phyloP scores from a whole-genome alignment of 2,888 invertebrate genomes.

The Lypha dubia region DNA sequence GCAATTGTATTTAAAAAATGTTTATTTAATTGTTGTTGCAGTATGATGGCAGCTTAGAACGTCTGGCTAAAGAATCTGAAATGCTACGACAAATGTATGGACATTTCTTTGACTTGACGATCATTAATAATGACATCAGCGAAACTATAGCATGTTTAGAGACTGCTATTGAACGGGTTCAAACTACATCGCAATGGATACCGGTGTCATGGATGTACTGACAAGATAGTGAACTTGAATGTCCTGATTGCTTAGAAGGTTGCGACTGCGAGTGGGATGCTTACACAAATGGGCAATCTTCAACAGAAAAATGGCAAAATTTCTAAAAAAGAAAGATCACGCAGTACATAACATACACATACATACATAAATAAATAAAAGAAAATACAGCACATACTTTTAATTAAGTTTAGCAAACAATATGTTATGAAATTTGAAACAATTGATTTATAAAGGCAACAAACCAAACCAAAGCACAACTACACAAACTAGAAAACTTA shows the following conservation, averaged over 20 bases:
- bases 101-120: slow-evolving; percentile 98
- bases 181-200: slow-evolving; percentile 97
- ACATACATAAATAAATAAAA: slow-evolving; percentile 69
- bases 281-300: slow-evolving; percentile 79
- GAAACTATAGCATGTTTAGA: slow-evolving; percentile 97
- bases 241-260: slow-evolving; percentile 83
- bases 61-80: slow-evolving; percentile 97
- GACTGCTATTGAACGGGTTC: slow-evolving; percentile 94
- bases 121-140: slow-evolving; percentile 99
- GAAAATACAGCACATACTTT: slow-evolving; percentile 74
- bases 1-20: background rate
- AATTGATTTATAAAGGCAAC: slow-evolving; percentile 73
- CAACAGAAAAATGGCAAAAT: slow-evolving; percentile 78
- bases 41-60: slow-evolving; percentile 99
- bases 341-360: no score
- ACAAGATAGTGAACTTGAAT: slow-evolving; percentile 84
- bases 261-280: slow-evolving; percentile 84
- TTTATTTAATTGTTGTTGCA: slow-evolving; percentile 80
- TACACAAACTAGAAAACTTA: slow-evolving; percentile 54
- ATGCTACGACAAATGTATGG: slow-evolving; percentile 98
- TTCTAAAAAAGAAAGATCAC: slow-evolving; percentile 73
- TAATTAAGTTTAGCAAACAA: slow-evolving; percentile 78
- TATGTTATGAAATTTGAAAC: slow-evolving; percentile 69
- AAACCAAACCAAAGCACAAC: slow-evolving; percentile 66
- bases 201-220: slow-evolving; percentile 96